These are phyloP conservation scores for Aphelocoma californica DNA, from an alignment of 2,797 vertebrate species.

Conservation along the genomic window DNA sequence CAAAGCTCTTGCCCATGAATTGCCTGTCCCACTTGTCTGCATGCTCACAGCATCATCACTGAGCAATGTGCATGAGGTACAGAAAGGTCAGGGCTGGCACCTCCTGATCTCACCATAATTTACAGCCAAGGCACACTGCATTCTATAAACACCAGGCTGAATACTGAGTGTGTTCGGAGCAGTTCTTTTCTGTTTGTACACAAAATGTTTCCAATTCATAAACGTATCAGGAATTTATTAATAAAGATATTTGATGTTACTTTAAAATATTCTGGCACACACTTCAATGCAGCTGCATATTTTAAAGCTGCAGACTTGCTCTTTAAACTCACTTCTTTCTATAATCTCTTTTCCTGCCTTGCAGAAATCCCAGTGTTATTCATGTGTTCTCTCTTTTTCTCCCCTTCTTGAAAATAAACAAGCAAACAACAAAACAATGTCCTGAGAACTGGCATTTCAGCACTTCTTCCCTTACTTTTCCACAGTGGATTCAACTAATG, in stretches of 20 bases:
- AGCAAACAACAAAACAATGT: neutral
- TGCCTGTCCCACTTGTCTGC: neutral
- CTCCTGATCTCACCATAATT: neutral
- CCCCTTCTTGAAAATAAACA: slow-evolving; percentile 5
- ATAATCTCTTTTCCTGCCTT: neutral
- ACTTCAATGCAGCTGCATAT: slow-evolving; percentile 49
- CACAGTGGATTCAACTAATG: neutral
- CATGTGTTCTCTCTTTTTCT: neutral
- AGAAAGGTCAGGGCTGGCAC: slow-evolving; percentile 39
- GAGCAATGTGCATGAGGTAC: neutral
- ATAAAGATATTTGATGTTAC: slow-evolving; percentile 63
- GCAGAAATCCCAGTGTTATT: slow-evolving; percentile 9
- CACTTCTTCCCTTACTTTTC: neutral
- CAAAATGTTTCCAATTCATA: slow-evolving; percentile 35
- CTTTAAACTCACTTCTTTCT: neutral
- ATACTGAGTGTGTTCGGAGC: slow-evolving; percentile 9
- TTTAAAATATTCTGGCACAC: slow-evolving; percentile 73
- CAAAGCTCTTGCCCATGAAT: neutral
- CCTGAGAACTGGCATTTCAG: neutral
- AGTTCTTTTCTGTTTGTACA: slow-evolving; percentile 17
- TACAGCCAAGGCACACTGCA: neutral
- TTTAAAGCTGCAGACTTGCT: slow-evolving; percentile 57
- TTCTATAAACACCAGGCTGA: neutral
- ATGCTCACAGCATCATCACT: neutral
- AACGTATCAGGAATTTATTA: slow-evolving; percentile 56